phyloP scores from a whole-genome alignment of 2,888 invertebrate species.

The Pristionchus entomophagus region DNA sequence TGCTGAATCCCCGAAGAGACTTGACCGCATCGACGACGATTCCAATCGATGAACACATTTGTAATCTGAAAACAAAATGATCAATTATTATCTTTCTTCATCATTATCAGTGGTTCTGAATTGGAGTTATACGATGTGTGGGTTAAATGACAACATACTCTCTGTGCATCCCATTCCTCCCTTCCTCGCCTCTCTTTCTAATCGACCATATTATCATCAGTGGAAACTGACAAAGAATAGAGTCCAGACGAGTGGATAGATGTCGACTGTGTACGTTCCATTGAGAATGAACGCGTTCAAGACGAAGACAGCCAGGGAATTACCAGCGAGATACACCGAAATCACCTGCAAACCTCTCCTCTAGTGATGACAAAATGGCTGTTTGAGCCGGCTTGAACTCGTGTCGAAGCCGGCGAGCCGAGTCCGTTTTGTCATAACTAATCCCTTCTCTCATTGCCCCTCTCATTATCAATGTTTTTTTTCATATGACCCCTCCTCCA shows the following conservation, averaged over 20 bases:
- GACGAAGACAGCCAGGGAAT: conserved; percentile 50
- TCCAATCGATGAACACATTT: conserved; percentile 81
- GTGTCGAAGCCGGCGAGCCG: too few relatives aligned
- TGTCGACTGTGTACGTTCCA: conserved; percentile 57
- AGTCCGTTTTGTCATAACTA: too few relatives aligned
- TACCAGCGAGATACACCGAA: conserved; percentile 49
- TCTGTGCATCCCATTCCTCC: too few relatives aligned
- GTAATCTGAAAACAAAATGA: conserved; percentile 52
- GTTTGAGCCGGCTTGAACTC: too few relatives aligned
- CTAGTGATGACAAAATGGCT: too few relatives aligned
- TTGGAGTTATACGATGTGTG: background rate
- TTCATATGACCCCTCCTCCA: too few relatives aligned
- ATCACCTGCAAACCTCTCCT: conserved; percentile 51
- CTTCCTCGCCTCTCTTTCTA: background rate
- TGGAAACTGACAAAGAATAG: conserved; percentile 62
- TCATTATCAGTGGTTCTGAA: background rate
- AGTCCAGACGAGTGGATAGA: conserved; percentile 67
- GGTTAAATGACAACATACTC: background rate
- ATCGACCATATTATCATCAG: background rate
- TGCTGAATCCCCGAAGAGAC: conserved; percentile 91
- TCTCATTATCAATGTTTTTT: background rate
- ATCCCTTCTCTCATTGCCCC: too few relatives aligned
- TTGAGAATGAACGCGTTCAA: conserved; percentile 49
- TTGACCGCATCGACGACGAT: conserved; percentile 89
- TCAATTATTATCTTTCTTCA: background rate